These are phyloP conservation scores for Solea senegalensis DNA, from an alignment of 2,113 vertebrate species.

Conservation along the genomic window DNA sequence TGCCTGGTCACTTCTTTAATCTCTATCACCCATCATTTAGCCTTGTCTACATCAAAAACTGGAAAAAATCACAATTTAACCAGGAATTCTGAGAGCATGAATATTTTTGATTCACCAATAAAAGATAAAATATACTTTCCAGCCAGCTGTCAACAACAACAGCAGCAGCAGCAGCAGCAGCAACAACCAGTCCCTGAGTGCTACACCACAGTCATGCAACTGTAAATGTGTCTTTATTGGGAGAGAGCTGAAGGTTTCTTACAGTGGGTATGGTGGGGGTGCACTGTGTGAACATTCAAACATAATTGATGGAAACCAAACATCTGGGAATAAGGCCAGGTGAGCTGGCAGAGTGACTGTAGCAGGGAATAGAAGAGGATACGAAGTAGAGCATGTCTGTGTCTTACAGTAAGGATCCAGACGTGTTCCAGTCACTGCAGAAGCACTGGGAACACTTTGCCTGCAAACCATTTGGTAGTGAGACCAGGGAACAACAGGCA, in stretches of 20 bases:
- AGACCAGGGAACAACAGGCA: conserved; percentile 43
- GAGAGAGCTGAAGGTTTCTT: conserved; percentile 57
- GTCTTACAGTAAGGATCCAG: conserved; percentile 54
- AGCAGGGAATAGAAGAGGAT: conserved; percentile 66
- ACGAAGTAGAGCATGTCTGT: conserved; percentile 72
- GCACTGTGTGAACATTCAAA: conserved; percentile 63
- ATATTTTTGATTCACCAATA: conserved; percentile 47
- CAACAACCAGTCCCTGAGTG: conserved; percentile 52
- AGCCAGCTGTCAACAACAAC: conserved; percentile 58
- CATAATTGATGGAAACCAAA: conserved; percentile 75
- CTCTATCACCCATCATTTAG: too few species aligned
- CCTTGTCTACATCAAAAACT: not conserved
- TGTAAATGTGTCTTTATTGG: conserved; percentile 61
- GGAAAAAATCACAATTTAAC: conserved; percentile 29
- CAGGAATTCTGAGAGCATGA: conserved; percentile 52
- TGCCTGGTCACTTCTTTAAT: too few species aligned
- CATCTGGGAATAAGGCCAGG: conserved; percentile 75
- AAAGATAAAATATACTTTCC: conserved; percentile 72
- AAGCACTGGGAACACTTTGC: conserved; percentile 54
- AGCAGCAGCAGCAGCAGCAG: too few species aligned
- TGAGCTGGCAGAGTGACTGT: conserved; percentile 61
- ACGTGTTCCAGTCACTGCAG: conserved; percentile 54
- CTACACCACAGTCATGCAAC: conserved; percentile 30
- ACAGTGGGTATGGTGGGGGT: conserved; percentile 29
- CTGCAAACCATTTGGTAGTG: conserved; percentile 59